phyloP scores from a whole-genome alignment of 2,797 vertebrate species.

The Chiloscyllium punctatum region DNA sequence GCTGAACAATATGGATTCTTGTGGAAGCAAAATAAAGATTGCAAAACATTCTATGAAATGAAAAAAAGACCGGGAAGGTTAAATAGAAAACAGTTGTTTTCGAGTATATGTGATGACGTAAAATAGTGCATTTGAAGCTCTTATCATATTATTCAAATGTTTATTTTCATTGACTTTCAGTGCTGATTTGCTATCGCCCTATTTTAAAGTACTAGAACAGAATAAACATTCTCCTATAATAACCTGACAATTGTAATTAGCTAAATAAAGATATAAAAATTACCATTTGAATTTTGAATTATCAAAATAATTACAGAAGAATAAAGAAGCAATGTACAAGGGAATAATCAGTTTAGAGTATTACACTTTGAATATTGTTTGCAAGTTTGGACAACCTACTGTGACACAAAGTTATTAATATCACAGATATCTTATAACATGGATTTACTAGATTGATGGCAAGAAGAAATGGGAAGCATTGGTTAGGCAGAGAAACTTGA shows the following conservation, averaged over 20 bases:
- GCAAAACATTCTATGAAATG: background rate
- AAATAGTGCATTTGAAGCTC: background rate
- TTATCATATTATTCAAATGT: background rate
- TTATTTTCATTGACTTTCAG: background rate
- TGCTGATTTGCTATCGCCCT: background rate
- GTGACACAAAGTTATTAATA: background rate
- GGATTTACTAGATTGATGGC: background rate
- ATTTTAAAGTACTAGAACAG: background rate
- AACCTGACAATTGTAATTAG: background rate
- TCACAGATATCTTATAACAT: background rate
- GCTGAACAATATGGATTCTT: background rate
- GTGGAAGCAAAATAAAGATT: background rate
- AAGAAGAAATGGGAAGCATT: too few species aligned
- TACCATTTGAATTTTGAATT: background rate
- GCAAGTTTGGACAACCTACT: background rate
- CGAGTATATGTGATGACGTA: background rate
- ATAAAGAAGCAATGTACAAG: background rate
- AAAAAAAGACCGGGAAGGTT: background rate
- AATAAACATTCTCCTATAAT: background rate
- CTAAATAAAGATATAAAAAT: background rate
- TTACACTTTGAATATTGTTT: background rate
- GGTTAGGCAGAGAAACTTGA: background rate
- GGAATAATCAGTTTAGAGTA: background rate
- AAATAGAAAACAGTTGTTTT: background rate
- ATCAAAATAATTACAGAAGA: background rate